Evolutionary conservation across 2,113 vertebrate species (phyloP), one percentile per base, ranked within the genome.

Genomic region (Chelonoidis abingdonii): DNA sequence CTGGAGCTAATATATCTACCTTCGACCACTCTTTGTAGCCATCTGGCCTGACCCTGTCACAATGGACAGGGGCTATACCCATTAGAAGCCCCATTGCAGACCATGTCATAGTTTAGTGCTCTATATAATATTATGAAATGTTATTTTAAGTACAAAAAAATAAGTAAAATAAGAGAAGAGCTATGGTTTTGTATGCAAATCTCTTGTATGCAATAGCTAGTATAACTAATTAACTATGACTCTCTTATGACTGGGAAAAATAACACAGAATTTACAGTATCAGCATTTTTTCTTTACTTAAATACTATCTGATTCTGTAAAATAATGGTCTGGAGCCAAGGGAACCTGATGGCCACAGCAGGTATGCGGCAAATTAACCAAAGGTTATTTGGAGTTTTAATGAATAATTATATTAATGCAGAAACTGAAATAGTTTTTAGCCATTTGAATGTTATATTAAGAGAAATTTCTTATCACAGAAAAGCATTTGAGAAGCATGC

Each of bases 301-400:
- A 97, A 96, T 89, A 2, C 1, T n/a, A 89, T 49, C 93, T 92
- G 75, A 96, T 87, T 95, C 52, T 35, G 52, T 57, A 27, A 31
- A 93, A n/a, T 85, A 5, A 38, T 53, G 59, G 81, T 80, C 93
- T 93, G 75, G 84, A 88, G 79, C 49, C 24, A 96, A 90, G 44
- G 88, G 75, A 94, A 96, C 69, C 35, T 95, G 93, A 93, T 93
- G 90, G 91, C 87, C 93, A 79, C 85, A 94, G 82, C 80, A 97
- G 96, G 94, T 84, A 95, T 82, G 86, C 93, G 96, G 88, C 81
- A 97, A 89, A 95, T 97, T 97, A 97, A 84, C 93, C 75, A 94
- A 97, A 96, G 86, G 92, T 94, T 95, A 93, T 93, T 94, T 91
- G 59, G 75, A 91, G 49, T 97, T 96, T 95, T 97, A 97, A 97